A percentile compares a stretch with the other conserved stretches of the same genome.
phyloP scores from a whole-genome alignment of 1,140 invertebrate species.

The Mizuhopecten yessoensis region DNA sequence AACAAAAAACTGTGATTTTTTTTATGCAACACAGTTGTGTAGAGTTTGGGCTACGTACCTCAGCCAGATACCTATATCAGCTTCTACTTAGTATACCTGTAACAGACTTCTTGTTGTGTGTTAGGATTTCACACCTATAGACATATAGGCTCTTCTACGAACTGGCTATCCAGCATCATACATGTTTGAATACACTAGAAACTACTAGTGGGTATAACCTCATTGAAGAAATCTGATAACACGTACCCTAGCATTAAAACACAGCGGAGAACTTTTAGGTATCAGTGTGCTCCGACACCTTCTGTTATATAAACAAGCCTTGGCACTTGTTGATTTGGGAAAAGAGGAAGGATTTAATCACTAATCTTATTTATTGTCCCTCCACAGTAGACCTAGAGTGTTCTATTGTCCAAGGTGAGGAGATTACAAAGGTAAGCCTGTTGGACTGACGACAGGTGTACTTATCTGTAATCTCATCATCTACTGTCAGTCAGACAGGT shows the following conservation, averaged over 20 bases:
- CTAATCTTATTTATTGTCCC: not conserved
- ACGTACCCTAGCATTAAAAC: not conserved
- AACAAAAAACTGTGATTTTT: too few relatives aligned
- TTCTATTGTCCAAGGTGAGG: not conserved
- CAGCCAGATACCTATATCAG: too few relatives aligned
- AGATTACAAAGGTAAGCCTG: not conserved
- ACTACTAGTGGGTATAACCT: not conserved
- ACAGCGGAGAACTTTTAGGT: not conserved
- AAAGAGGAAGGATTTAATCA: not conserved
- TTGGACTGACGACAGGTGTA: not conserved
- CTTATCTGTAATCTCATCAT: not conserved
- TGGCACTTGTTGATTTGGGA: not conserved
- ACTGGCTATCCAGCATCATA: too few relatives aligned
- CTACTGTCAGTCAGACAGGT: not conserved
- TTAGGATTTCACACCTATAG: not conserved
- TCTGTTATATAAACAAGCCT: not conserved
- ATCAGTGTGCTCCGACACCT: slow-evolving; percentile 14
- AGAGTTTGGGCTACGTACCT: too few relatives aligned
- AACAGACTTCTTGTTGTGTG: not conserved
- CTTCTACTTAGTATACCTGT: not conserved
- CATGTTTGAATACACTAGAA: too few relatives aligned
- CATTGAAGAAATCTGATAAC: not conserved
- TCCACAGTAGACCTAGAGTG: not conserved
- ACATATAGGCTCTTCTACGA: too few relatives aligned
- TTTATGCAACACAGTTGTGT: too few relatives aligned